Evolutionary conservation across 2,888 invertebrate genomes (phyloP), one percentile per base, ranked within the genome.

Genomic region (Drosophila longiperda): DNA sequence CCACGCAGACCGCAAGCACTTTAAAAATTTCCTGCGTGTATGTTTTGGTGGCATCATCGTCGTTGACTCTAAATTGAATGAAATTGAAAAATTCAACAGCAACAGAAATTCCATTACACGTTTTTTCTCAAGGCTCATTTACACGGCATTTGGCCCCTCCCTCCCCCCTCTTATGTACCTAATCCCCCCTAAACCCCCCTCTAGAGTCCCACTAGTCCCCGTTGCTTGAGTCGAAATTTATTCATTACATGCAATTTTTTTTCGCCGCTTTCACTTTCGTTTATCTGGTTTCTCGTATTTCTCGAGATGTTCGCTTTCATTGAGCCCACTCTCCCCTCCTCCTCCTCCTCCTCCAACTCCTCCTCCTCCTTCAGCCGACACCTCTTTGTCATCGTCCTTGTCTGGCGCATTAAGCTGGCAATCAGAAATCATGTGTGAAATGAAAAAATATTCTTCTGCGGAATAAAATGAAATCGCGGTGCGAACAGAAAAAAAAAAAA

Each of bases 381-480:
- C 17, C 26, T 15, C 29, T 6, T 26, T 42, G 49, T 48, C 29
- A 6, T 40, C 42, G 49, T 23, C 49, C 59, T 62, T 61, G 75
- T 63, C 69, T 57, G 70, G 64, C 76, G 86, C 90, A 90, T 91
- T 89, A 90, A 79, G 84, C 83, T 87, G 82, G 90, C 91, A 91
- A 91, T 90, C 91, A 91, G 88, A 91, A 91, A 91, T 90, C 90
- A 90, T 91, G 91, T 89, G 91, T 90, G 90, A 89, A 89, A 90
- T 89, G 87, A 59, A 74, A 79, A 82, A 83, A 82, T 65, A 65
- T 67, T 59, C 54, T 54, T 58, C 69, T 71, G 63, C 71, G 65
- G 76, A 86, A 76, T 89, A 72, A 86, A 90, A 90, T 75, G 81
- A 86, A 90, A 86, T 84, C 85, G 88, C 87, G 75, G 70, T 74